Base-by-base conservation (phyloP, 2,888 invertebrate species). In the Drosophila paranaensis region DNA sequence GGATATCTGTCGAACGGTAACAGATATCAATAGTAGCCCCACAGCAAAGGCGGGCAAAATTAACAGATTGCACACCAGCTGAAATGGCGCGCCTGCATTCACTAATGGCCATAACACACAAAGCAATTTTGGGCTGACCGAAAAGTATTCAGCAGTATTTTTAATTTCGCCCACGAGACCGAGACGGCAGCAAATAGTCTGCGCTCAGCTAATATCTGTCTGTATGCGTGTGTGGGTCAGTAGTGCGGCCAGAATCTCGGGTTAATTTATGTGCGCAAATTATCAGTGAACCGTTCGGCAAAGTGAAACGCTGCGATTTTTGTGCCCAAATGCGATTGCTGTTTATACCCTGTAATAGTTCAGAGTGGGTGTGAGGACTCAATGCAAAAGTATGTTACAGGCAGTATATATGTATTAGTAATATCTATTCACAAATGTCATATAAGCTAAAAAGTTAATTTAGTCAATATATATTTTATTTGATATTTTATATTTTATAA, bases 261-360 rank as follows among this genome's bases (percentile, higher is more conserved):
- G 57, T 70, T 88, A 80, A 86, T 89, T 86, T 86, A 86, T 86
- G 76, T 67, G 63, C 56, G 62, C 45, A 76, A 82, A 86, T 89
- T 86, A 89, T 89, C 85, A 62, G 88, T 27, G 51, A 71, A 61
- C 66, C 71, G 67, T 48, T 5, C 56, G 69, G 53, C 64, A 79
- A 79, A 84, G 82, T 84, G 73, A 79, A 74, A 82, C 88, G 81
- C 81, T 75, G 86, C 75, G 86, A 80, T 89, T 88, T 82, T 78
- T 63, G 71, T 42, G 55, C 60, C 60, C 61, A 68, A 73, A 67
- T 60, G 68, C 67, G 69, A 71, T 60, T 60, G 60, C 53, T 53
- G 37, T 33, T 33, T 20, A 55, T 46, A 56, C 69, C 46, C 56
- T 48, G 10, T 10, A 27, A 25, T 10, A 1, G 9, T 5, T 20